Conservation (phyloP, 1,140 invertebrate species). For the Hesperophylax magnus region DNA sequence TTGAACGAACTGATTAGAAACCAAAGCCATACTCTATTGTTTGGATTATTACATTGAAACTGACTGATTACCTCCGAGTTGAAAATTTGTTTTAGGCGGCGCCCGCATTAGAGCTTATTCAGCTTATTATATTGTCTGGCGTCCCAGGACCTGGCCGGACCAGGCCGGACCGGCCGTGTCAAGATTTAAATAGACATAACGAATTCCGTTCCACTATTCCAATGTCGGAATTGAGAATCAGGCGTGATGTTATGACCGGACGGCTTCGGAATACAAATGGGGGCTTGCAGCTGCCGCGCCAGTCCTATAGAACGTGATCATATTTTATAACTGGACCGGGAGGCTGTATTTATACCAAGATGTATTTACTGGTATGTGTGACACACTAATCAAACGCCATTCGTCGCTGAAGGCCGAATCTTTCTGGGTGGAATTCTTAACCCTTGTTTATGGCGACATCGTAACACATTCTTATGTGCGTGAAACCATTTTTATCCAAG, state of each 20-base stretch:
- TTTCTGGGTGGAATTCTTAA: not conserved
- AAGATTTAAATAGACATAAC: slow-evolving; percentile 57
- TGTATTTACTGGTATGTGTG: not conserved
- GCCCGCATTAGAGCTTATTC: not conserved
- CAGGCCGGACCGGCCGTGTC: not conserved
- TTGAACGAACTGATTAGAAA: too few species aligned
- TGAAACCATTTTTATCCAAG: too few species aligned
- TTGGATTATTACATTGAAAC: not conserved
- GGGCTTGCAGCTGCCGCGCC: slow-evolving; percentile 8
- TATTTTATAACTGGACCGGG: slow-evolving; percentile 44
- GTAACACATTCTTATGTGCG: not conserved
- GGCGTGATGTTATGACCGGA: slow-evolving; percentile 55
- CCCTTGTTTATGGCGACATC: slow-evolving; percentile 12
- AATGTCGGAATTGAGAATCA: slow-evolving; percentile 55
- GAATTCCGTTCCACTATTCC: slow-evolving; percentile 47
- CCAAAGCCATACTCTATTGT: too few species aligned
- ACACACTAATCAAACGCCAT: slow-evolving; percentile 25
- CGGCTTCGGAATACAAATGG: slow-evolving; percentile 53
- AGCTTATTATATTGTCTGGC: too few species aligned
- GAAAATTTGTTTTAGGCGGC: not conserved
- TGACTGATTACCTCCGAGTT: not conserved
- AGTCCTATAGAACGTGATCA: slow-evolving; percentile 46
- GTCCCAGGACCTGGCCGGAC: too few species aligned
- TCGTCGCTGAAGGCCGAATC: not conserved
- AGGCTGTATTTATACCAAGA: not conserved